Conservation (phyloP, 2,888 invertebrate species). For the Sycophila texana region DNA sequence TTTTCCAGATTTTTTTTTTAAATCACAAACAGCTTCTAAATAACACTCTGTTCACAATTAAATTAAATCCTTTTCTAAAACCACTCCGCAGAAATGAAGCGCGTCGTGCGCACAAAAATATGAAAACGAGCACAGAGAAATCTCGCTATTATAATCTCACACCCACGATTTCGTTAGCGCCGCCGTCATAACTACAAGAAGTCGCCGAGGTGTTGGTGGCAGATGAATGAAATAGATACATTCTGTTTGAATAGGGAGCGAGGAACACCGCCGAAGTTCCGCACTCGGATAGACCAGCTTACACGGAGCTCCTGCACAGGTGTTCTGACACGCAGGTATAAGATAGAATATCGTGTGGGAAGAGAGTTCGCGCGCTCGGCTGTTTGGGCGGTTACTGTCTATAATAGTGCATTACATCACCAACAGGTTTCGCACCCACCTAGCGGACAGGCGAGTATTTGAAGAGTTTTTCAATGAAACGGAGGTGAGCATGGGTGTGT, state of each 20-base stretch:
- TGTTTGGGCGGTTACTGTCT: constrained; percentile 59
- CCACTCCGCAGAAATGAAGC: neutral
- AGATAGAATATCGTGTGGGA: constrained; percentile 60
- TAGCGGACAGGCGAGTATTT: constrained; percentile 33
- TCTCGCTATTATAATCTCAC: constrained; percentile 30
- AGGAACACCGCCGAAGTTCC: neutral
- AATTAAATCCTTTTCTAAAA: neutral
- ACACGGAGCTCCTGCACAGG: constrained; percentile 9
- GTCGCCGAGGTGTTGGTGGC: neutral
- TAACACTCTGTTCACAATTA: neutral
- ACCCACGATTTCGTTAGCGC: constrained; percentile 39
- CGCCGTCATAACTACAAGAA: constrained; percentile 59
- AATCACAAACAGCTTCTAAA: neutral
- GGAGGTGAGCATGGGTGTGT: neutral
- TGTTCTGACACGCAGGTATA: constrained; percentile 8
- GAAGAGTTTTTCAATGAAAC: constrained; percentile 37
- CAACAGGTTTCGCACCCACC: constrained; percentile 69
- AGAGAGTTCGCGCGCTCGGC: constrained; percentile 35
- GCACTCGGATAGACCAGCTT: neutral
- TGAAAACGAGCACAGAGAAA: neutral
- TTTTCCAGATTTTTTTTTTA: too few relatives aligned
- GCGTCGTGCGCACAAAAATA: neutral
- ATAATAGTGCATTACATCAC: constrained; percentile 71
- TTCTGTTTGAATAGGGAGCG: constrained; percentile 56
- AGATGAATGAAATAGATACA: constrained; percentile 62